Conservation (phyloP, 2,888 invertebrate species). For the Temnothorax rugatulus region DNA sequence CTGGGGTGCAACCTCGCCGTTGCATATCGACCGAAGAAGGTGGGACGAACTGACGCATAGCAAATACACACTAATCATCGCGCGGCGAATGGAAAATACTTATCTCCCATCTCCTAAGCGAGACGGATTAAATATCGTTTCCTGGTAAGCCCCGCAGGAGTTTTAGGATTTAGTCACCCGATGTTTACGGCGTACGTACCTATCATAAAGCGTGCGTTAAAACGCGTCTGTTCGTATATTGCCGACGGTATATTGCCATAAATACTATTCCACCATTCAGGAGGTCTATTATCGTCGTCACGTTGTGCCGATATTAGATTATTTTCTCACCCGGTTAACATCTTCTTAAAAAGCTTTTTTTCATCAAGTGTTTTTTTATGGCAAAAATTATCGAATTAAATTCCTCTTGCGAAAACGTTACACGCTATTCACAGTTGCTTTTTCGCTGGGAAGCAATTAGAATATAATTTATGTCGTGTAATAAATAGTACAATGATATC, state of each 20-base stretch:
- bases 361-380: neutral
- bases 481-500: neutral
- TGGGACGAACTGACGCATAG: neutral
- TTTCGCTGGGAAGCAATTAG: neutral
- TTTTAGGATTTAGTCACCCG: conserved; percentile 19
- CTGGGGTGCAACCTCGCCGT: neutral
- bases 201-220: conserved; percentile 22
- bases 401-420: neutral
- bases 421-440: neutral
- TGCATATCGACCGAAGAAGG: too few species aligned
- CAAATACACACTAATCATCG: conserved; percentile 1
- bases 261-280: neutral
- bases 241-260: neutral
- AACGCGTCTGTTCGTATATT: too few species aligned
- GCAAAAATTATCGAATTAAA: neutral
- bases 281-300: neutral
- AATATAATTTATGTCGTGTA: neutral
- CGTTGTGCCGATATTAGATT: neutral
- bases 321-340: neutral
- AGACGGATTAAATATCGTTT: conserved; percentile 21
- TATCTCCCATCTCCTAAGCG: neutral
- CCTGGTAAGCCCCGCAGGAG: conserved; percentile 2
- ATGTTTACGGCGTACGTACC: neutral
- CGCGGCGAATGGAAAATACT: conserved; percentile 6
- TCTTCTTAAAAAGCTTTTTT: neutral